Evolutionary conservation across 2,888 invertebrate species (phyloP).

Genomic region (Halocaridina rubra): DNA sequence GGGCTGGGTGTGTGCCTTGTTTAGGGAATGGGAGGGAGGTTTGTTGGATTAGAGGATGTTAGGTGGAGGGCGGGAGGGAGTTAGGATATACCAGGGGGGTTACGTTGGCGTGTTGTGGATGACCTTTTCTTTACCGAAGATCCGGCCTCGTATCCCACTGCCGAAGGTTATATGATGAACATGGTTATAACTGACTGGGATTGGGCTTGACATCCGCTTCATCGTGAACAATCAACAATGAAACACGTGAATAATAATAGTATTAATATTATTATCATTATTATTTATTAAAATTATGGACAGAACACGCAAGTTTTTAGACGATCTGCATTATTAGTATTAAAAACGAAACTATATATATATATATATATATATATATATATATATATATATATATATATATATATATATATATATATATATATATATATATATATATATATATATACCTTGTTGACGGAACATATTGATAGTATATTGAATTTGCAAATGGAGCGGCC

Average conservation of each 20-base stretch:
- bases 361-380: slow-evolving; percentile 27
- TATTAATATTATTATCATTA: too few relatives aligned
- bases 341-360: too few relatives aligned
- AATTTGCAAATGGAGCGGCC: too few relatives aligned
- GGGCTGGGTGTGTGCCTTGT: background rate
- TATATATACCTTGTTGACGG: background rate
- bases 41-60: background rate
- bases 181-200: too few relatives aligned
- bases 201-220: too few relatives aligned
- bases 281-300: too few relatives aligned
- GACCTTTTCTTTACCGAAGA: background rate
- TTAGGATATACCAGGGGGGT: background rate
- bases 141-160: background rate
- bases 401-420: background rate
- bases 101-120: background rate
- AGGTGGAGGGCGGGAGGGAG: background rate
- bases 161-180: background rate
- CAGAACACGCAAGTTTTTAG: too few relatives aligned
- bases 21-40: background rate
- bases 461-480: background rate
- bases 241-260: too few relatives aligned
- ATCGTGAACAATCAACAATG: too few relatives aligned
- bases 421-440: background rate
- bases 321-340: too few relatives aligned
- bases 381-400: background rate